Base-by-base conservation (phyloP, 2,113 vertebrate genomes). In the Actenoides lindsayi region DNA sequence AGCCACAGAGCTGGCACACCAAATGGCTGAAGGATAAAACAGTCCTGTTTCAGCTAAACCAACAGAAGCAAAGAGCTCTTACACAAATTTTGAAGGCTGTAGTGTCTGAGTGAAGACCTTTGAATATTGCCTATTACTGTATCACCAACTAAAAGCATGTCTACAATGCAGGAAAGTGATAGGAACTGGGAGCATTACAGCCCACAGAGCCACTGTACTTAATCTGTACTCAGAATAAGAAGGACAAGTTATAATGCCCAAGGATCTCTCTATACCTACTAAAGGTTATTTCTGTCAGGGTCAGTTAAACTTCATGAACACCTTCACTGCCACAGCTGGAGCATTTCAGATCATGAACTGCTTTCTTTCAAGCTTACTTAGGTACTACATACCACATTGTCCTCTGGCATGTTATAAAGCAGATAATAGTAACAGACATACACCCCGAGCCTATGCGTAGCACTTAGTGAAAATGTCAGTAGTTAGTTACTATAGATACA, bases 401-500 rank as follows among this genome's bases (percentile, higher is more conserved):
- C 53, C 94, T 79, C 67, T 90, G 67, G 59, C 24, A 10, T 62
- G 59, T 89, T 87, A 75, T 37, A 91, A 87, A 94, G 69, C 62
- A 82, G 65, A 62, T 75, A 91, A 74, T 74, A 93, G 31, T 33
- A 87, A 83, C 50, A 90, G 65, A n/a, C n/a, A 89, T 57, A 79
- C 48, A 87, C 19, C 9, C 77, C 89, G 89, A 92, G 62, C 83
- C 87, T 84, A 64, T 78, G 93, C 83, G 84, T 35, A 84, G 53
- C 62, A 92, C 64, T 93, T 68, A 42, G 37, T 64, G 87, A 71
- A 84, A 89, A 92, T 39, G 57, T 39, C 67, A 93, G 87, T 63
- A 79, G 39, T 60, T 68, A 76, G 74, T 84, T 96, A 95, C 87
- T 89, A 91, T 51, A 95, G 87, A 93, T 65, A 91, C 64, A 89